Evolutionary conservation across 1,140 invertebrate species (phyloP), one percentile per base, ranked within the genome.

Genomic region (Atopsyche davidsoni): DNA sequence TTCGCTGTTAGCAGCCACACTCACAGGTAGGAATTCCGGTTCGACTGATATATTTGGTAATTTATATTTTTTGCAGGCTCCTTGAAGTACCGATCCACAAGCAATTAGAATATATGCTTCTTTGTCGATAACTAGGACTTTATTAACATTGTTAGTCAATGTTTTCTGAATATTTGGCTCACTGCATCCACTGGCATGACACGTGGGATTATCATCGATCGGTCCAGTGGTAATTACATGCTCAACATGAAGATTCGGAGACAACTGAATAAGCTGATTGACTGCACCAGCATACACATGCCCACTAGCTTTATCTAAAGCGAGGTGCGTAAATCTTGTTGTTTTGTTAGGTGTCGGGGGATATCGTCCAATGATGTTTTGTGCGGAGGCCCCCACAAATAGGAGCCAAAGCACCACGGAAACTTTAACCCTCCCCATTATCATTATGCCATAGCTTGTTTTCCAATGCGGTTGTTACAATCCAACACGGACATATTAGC

Each of bases 1-100:
- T 49, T 89, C 86, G 67, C 95, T 92, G 64, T 96, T 96, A 1
- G 92, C 90, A 1, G 91, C 92, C 9, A 97, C 83, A 48, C 87
- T 85, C 23, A 79, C 75, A 1, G 86, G 80, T 42, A 91, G 77
- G 59, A 90, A 87, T 44, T 87, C 78, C 1, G 86, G 80, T 24
- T 78, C 74, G 6, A 81, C 69, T 32, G 83, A 86, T 59, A 98
- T 87, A 68, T 94, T 87, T 32, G 78, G 78, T 56, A 92, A 72
- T 62, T 84, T 83, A 68, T 91, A 92, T 64, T 90, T 89, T 59
- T 81, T 80, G 66, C 91, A 93, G 32, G 95, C 86, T 43, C 92
- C 87, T 74, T 95, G 91, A 16, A 80, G 77, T 19, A 92, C 71
- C 23, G 89, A 94, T 18, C 91, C 92, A 64, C 95, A 97, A 11